A percentile compares a stretch with the other conserved stretches of the same genome.
phyloP scores from a whole-genome alignment of 2,113 vertebrate genomes.

The Antechinus flavipes region DNA sequence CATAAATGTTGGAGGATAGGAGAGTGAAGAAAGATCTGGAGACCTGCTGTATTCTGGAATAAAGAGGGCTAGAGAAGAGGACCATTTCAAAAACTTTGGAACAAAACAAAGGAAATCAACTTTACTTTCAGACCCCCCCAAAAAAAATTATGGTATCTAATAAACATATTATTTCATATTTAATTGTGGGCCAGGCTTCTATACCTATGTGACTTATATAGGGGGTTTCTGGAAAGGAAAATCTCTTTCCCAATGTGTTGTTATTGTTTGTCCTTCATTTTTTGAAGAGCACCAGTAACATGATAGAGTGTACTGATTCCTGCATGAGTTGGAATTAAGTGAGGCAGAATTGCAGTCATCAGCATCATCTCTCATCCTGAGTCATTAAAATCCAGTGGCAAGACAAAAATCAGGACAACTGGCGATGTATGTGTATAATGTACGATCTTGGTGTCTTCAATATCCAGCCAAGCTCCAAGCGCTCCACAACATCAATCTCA shows the following conservation, averaged over 20 bases:
- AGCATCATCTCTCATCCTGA: too few relatives aligned
- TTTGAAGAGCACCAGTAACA: neutral
- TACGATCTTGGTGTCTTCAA: neutral
- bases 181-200: neutral
- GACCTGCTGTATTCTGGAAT: neutral
- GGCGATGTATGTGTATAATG: neutral
- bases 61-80: neutral
- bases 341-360: neutral
- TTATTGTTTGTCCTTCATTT: neutral
- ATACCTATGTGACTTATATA: neutral
- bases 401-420: neutral
- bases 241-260: neutral
- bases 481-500: neutral
- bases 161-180: neutral
- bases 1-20: neutral
- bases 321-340: neutral
- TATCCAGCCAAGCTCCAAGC: neutral
- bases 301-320: neutral
- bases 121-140: neutral
- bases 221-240: neutral
- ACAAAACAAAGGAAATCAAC: neutral
- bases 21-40: neutral
- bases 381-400: neutral
- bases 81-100: neutral
- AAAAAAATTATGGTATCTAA: neutral